These are phyloP conservation scores for Octodon degus DNA, from an alignment of 2,113 vertebrate genomes.

Conservation along the genomic window DNA sequence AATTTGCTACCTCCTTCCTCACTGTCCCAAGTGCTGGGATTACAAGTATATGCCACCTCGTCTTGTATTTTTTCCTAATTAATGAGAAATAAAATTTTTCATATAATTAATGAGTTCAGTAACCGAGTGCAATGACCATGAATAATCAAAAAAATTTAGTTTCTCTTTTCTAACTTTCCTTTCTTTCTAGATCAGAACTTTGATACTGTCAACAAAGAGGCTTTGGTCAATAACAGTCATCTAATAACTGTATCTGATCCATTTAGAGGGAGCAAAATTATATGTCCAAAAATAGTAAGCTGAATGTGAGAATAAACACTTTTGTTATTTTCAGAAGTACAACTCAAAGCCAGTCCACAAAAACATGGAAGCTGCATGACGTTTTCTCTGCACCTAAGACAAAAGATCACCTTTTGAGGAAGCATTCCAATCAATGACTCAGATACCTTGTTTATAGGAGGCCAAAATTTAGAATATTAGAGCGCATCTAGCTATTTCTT, in stretches of 20 bases:
- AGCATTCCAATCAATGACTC: neutral
- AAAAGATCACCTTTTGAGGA: neutral
- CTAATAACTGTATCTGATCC: neutral
- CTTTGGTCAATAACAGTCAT: neutral
- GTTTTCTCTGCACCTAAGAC: neutral
- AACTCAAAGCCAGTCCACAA: neutral
- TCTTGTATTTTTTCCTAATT: neutral
- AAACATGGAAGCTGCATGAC: neutral
- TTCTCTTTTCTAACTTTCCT: neutral
- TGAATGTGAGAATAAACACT: neutral
- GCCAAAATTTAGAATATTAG: neutral
- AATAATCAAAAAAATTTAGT: neutral
- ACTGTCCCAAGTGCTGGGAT: neutral
- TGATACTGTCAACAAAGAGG: neutral
- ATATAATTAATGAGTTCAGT: constrained; percentile 18
- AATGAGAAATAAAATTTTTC: constrained; percentile 10
- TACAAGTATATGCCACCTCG: neutral
- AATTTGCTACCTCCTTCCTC: neutral
- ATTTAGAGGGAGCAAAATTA: neutral
- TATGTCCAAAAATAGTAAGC: neutral
- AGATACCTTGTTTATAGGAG: neutral
- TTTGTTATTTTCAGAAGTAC: constrained; percentile 34
- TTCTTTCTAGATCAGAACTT: neutral
- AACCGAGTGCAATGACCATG: neutral
- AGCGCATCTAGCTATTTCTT: neutral